A percentile compares a stretch with the other conserved stretches of the same genome.
Conservation (phyloP, 2,888 invertebrate genomes). For the Ornithoptera priamus region DNA sequence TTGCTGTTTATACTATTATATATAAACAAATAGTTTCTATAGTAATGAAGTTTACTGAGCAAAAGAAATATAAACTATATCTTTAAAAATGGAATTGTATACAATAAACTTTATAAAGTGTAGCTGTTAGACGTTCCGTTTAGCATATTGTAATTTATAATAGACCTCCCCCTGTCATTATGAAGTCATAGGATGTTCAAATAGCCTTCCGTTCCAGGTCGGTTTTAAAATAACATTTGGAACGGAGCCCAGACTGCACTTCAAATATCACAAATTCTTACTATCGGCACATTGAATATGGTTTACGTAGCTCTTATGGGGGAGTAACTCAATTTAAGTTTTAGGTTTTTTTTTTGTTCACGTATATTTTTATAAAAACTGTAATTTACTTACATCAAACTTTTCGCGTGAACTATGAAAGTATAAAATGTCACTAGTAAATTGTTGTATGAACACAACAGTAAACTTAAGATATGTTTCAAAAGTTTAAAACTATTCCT, state of each 20-base stretch:
- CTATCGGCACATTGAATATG: conserved; percentile 27
- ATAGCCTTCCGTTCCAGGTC: conserved; percentile 24
- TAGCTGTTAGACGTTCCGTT: not conserved
- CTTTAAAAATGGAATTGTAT: no score
- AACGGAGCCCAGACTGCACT: conserved; percentile 28
- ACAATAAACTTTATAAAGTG: no score
- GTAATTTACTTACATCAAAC: no score
- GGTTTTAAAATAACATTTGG: conserved; percentile 31
- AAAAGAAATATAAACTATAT: not conserved
- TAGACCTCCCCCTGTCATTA: conserved; percentile 16
- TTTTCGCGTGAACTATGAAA: no score
- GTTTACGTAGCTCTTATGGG: conserved; percentile 18
- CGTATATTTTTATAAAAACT: no score
- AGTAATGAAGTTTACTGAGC: no score
- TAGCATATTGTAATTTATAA: conserved; percentile 12
- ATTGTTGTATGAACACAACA: no score
- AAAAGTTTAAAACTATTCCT: no score
- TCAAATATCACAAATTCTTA: conserved; percentile 28
- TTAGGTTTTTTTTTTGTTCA: not conserved
- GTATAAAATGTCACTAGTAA: no score
- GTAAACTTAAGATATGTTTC: no score
- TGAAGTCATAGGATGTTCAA: conserved; percentile 29
- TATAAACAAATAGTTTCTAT: no score
- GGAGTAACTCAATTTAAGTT: not conserved
- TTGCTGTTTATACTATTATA: no score